These are phyloP conservation scores for Prionailurus viverrinus DNA, from an alignment of 2,113 vertebrate species.

Conservation along the genomic window DNA sequence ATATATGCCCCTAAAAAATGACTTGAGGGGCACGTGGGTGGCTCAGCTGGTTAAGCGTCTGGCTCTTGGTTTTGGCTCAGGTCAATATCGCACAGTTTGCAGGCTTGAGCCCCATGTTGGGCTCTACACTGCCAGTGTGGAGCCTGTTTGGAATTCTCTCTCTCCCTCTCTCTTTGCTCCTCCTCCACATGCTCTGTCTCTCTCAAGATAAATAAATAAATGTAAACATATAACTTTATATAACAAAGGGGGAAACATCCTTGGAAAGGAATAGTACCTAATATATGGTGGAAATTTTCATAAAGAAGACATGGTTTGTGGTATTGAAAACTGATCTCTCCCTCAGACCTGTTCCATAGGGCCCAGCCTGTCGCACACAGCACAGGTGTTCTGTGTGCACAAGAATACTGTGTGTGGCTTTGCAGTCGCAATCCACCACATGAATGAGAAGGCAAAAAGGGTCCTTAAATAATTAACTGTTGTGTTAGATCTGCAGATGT, in stretches of 20 bases:
- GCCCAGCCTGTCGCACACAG: neutral
- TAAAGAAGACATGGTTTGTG: neutral
- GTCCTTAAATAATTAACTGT: slow-evolving; percentile 46
- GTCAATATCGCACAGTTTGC: too few relatives aligned
- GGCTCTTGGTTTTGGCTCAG: too few relatives aligned
- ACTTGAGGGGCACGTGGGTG: neutral
- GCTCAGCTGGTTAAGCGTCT: too few relatives aligned
- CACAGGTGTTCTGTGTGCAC: neutral
- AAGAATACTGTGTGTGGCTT: neutral
- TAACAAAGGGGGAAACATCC: neutral
- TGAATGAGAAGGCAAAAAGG: neutral
- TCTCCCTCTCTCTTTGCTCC: too few relatives aligned
- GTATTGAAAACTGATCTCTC: neutral
- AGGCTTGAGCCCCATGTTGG: too few relatives aligned
- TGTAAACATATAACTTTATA: neutral
- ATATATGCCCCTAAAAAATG: neutral
- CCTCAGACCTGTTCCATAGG: neutral
- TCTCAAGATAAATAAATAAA: neutral
- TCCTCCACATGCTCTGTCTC: too few relatives aligned
- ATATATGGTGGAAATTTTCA: neutral
- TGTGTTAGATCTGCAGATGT: slow-evolving; percentile 53
- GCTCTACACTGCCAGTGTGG: too few relatives aligned
- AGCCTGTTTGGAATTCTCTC: too few relatives aligned
- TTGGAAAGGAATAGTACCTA: neutral
- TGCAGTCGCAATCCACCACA: neutral